A percentile compares a stretch with the other conserved stretches of the same genome.
Evolutionary conservation across 2,113 vertebrate genomes (phyloP).

Genomic region (Macaca mulatta): DNA sequence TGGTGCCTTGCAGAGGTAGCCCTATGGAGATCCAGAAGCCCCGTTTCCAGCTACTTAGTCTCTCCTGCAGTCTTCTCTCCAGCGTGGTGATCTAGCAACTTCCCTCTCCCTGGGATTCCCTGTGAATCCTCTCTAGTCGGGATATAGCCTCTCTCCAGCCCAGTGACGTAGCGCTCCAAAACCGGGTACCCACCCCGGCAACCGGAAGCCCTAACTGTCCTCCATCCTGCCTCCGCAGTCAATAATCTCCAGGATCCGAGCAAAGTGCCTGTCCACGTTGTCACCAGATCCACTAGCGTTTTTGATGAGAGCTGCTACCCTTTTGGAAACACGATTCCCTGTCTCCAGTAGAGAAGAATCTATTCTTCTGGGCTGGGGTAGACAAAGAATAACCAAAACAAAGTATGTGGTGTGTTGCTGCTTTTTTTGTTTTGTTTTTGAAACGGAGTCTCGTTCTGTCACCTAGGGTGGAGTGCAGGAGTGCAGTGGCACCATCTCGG

Average conservation of each 20-base stretch:
- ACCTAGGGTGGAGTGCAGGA: too few relatives aligned
- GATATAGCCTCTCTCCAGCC: background rate
- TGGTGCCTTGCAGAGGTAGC: too few relatives aligned
- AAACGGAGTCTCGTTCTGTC: too few relatives aligned
- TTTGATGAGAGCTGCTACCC: conserved; percentile 34
- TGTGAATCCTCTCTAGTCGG: background rate
- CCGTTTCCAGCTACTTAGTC: rapidly evolving
- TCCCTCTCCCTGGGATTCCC: background rate
- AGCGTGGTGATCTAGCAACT: rapidly evolving
- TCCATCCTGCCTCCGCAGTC: background rate
- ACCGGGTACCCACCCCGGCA: background rate
- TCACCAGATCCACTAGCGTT: background rate
- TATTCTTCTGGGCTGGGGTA: background rate
- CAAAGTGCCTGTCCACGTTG: background rate
- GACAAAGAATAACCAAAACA: background rate
- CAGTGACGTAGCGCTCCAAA: rapidly evolving
- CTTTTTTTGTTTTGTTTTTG: too few relatives aligned
- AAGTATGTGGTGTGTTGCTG: background rate
- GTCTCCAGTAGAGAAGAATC: background rate
- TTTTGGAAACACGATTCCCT: conserved; percentile 28
- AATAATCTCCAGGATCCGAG: background rate
- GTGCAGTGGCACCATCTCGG: too few relatives aligned
- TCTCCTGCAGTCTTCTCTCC: background rate
- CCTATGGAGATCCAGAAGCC: background rate
- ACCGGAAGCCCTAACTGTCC: background rate